Conservation (phyloP, 92 coral and sea anemone species). For the Epizoanthus rinbou region DNA sequence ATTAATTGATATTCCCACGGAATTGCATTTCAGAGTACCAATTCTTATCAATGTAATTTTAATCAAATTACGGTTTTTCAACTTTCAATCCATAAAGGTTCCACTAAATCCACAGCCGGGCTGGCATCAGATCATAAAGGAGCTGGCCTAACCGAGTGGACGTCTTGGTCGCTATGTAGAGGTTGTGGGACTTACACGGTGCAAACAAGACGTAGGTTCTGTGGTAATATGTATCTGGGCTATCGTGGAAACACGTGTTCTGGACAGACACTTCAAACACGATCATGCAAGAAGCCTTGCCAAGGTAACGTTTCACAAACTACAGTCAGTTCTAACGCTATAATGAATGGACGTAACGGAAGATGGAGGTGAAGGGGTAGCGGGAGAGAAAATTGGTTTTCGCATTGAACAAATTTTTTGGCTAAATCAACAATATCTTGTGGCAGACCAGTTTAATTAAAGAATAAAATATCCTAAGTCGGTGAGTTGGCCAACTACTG, state of each 20-base stretch:
- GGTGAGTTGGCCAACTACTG: no score
- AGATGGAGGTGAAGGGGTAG: no score
- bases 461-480: no score
- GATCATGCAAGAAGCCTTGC: slow-evolving; percentile 31
- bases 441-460: no score
- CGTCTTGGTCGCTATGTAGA: slow-evolving; percentile 49
- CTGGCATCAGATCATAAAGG: not conserved
- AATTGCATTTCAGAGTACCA: no score
- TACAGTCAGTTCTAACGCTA: not conserved
- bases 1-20: no score
- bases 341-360: not conserved
- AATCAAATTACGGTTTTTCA: not conserved
- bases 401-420: no score
- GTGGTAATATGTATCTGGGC: slow-evolving; percentile 38
- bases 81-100: not conserved
- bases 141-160: slow-evolving; percentile 50
- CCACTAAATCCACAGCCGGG: not conserved
- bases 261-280: slow-evolving; percentile 46
- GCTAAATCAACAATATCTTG: no score
- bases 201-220: slow-evolving; percentile 47
- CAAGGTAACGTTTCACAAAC: not conserved
- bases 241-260: slow-evolving; percentile 46
- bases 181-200: slow-evolving; percentile 43
- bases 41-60: no score
- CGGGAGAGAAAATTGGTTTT: no score